Base-by-base conservation (phyloP, 1,140 invertebrate species). In the Pseudomyrmex flavicornis region DNA sequence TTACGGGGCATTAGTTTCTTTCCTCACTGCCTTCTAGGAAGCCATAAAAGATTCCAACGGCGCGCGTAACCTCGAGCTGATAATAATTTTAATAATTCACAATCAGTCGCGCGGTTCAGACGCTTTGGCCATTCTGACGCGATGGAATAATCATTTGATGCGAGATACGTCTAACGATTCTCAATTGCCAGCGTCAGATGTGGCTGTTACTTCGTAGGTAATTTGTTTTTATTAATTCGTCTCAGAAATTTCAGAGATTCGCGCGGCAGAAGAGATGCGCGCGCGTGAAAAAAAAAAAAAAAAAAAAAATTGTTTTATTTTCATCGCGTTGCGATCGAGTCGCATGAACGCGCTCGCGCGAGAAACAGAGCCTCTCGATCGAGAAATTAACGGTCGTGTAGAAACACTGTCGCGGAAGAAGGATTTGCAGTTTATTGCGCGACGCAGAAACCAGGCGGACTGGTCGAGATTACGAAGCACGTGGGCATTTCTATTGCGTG, bases 41-140 rank as follows among this genome's bases (percentile, higher is more conserved):
- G 80, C 83, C 87, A 87, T 90, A 89, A 90, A 90, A 90, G 82
- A 90, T 89, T 84, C 80, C 61, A 77, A 59, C 86, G 62, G 48
- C 50, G 59, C 68, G 56, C 69, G 73, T 89, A 86, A 88, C 83
- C 66, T 48, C 74, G 58, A 54, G 73, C 62, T 56, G 80, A 86
- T 80, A 83, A 88, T 84, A 90, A 88, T 90, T 88, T 90, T 79
- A 88, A 90, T 90, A 90, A 90, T 83, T 90, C 85, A 85, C 89
- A 88, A 90, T 90, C 89, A 17, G 85, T 84, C 52, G 74, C 68
- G 35, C 44, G n/a, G 69, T 35, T 13, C 56, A 70, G 74, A 62
- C 84, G 73, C 82, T 86, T 46, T 59, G 86, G 4, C 85, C 82
- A 76, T 82, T 72, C 82, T 83, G 68, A 73, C 87, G 83, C 86